Percentiles rank a stretch among this genome's conserved stretches.
phyloP scores from a whole-genome alignment of 2,888 invertebrate genomes.

The Trichogramma evanescens region DNA sequence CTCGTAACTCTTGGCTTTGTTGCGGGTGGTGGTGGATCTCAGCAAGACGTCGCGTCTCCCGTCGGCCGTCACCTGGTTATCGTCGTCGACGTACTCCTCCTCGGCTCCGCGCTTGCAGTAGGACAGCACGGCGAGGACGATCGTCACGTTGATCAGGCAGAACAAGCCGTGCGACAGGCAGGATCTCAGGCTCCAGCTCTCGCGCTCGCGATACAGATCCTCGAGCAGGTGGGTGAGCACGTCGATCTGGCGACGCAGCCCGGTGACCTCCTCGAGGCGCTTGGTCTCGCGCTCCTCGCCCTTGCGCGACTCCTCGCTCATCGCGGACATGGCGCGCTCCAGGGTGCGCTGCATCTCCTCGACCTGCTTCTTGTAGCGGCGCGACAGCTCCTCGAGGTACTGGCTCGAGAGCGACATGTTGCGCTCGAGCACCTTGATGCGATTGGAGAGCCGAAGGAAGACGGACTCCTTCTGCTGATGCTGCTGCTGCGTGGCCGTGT shows the following conservation, averaged over 20 bases:
- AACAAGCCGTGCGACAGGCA: conserved; percentile 51
- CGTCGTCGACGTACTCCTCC: conserved; percentile 38
- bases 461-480: conserved; percentile 80
- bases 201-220: conserved; percentile 55
- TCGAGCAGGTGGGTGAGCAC: conserved; percentile 58
- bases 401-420: conserved; percentile 96
- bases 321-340: conserved; percentile 67
- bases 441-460: conserved; percentile 90
- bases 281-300: conserved; percentile 69
- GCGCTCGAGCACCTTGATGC: conserved; percentile 90
- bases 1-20: conserved; percentile 26
- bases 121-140: conserved; percentile 52
- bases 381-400: conserved; percentile 92
- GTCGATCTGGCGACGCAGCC: conserved; percentile 59
- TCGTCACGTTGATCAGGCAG: conserved; percentile 50
- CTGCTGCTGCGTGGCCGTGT: conserved; percentile 49
- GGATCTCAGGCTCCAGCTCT: conserved; percentile 59
- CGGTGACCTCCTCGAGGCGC: conserved; percentile 70
- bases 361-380: conserved; percentile 91
- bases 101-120: conserved; percentile 45
- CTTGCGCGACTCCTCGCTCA: conserved; percentile 65
- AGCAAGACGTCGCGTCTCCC: background rate
- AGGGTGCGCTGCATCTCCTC: conserved; percentile 87
- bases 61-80: background rate
- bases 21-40: background rate